These are phyloP conservation scores for Lordiphosa andalusiaca DNA, from an alignment of 2,888 invertebrate species.

Conservation along the genomic window DNA sequence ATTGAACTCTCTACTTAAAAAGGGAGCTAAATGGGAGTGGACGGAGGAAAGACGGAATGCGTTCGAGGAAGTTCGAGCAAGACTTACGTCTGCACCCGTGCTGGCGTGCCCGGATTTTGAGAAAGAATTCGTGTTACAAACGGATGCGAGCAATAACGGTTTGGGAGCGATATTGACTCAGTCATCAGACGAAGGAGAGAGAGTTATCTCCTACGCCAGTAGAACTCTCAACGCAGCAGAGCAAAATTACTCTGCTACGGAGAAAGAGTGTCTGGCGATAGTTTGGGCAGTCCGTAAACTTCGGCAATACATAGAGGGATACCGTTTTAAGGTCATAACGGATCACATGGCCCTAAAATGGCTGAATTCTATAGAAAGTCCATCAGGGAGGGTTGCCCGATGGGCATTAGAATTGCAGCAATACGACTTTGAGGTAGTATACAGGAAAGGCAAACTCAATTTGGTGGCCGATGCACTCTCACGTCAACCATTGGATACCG, in stretches of 20 bases:
- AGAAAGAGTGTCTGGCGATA: background rate
- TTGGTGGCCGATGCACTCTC: too few species aligned
- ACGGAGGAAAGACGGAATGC: background rate
- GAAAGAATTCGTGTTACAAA: background rate
- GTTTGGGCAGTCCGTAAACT: conserved; percentile 1
- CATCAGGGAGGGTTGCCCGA: background rate
- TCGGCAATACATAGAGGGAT: background rate
- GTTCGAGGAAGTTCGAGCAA: background rate
- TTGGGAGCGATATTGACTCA: background rate
- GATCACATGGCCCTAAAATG: background rate
- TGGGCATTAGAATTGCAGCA: conserved; percentile 2
- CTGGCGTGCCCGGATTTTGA: background rate
- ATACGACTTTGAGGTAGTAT: background rate
- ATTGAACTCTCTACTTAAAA: background rate
- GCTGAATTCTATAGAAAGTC: conserved; percentile 1
- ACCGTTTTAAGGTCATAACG: background rate
- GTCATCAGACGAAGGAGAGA: background rate
- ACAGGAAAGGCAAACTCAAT: too few species aligned
- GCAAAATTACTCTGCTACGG: too few species aligned
- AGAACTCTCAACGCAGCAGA: too few species aligned
- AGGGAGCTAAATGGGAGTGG: background rate
- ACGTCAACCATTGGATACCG: too few species aligned
- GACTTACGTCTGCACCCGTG: background rate
- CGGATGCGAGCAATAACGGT: background rate
- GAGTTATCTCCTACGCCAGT: background rate